A percentile compares a stretch with the other conserved stretches of the same genome.
Evolutionary conservation across 2,888 invertebrate species (phyloP).

Genomic region (Herminia tarsipennalis): DNA sequence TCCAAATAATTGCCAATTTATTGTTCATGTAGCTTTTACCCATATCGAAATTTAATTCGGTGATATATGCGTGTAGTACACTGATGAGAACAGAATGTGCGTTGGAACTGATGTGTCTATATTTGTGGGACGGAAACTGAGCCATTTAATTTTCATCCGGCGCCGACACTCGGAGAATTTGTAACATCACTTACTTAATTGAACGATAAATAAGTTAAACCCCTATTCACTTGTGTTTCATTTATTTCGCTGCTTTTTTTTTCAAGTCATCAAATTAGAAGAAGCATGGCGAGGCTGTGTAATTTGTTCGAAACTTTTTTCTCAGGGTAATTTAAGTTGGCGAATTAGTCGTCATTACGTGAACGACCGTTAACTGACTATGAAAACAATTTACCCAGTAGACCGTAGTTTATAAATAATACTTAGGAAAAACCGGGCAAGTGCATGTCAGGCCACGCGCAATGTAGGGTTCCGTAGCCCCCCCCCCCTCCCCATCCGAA

Average conservation of each 20-base stretch:
- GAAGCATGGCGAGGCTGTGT: background rate
- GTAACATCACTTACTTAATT: slow-evolving; percentile 39
- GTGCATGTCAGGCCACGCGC: too few relatives aligned
- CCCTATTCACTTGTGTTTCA: slow-evolving; percentile 19
- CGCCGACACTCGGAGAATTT: slow-evolving; percentile 24
- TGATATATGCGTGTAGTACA: slow-evolving; percentile 12
- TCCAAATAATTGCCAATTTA: slow-evolving; percentile 80
- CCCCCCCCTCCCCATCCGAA: too few relatives aligned
- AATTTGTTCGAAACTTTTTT: slow-evolving; percentile 1
- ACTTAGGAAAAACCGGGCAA: too few relatives aligned
- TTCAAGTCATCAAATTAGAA: background rate
- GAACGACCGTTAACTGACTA: too few relatives aligned
- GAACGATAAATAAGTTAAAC: slow-evolving; percentile 32
- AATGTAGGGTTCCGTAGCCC: too few relatives aligned
- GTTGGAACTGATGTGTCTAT: slow-evolving; percentile 31
- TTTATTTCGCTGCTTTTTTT: slow-evolving; percentile 8
- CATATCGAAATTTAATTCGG: slow-evolving; percentile 61
- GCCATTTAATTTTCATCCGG: slow-evolving; percentile 37
- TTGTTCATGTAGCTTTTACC: slow-evolving; percentile 63
- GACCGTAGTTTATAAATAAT: too few relatives aligned
- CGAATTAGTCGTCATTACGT: background rate
- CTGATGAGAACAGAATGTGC: slow-evolving; percentile 6
- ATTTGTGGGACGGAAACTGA: slow-evolving; percentile 34
- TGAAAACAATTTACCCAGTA: too few relatives aligned
- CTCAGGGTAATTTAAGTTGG: background rate